Evolutionary conservation across 2,888 invertebrate species (phyloP).

Genomic region (Mythimna vitellina): DNA sequence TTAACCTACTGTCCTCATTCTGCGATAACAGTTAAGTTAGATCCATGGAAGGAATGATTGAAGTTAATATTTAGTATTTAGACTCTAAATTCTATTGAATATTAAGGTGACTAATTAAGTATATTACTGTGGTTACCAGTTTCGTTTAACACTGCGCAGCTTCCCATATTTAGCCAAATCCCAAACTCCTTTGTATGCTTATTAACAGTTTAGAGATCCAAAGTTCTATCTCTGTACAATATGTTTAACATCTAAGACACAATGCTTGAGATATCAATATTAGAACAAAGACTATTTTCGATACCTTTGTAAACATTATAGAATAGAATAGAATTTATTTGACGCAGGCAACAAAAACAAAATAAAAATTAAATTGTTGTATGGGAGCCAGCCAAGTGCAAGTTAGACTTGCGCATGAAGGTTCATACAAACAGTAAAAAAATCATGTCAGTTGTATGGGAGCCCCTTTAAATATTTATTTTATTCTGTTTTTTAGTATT

Average conservation of each 20-base stretch:
- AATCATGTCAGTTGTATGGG: too few relatives aligned
- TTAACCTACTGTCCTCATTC: constrained; percentile 22
- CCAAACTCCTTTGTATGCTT: not conserved
- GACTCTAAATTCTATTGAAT: not conserved
- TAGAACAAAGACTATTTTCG: not conserved
- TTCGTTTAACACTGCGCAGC: not conserved
- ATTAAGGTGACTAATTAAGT: not conserved
- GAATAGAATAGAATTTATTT: too few relatives aligned
- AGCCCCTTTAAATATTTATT: too few relatives aligned
- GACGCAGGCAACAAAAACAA: too few relatives aligned
- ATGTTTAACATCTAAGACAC: too few relatives aligned
- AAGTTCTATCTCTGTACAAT: not conserved
- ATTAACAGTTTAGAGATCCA: not conserved
- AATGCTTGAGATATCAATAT: not conserved
- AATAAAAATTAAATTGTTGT: too few relatives aligned
- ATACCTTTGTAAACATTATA: not conserved
- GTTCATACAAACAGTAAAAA: too few relatives aligned
- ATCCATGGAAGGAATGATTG: not conserved
- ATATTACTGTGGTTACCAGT: too few relatives aligned
- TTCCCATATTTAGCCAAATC: not conserved
- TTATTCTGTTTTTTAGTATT: too few relatives aligned
- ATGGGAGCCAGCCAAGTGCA: too few relatives aligned
- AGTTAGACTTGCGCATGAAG: too few relatives aligned
- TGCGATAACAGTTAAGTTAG: constrained; percentile 3
- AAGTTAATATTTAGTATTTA: not conserved